These are phyloP conservation scores for Ptychoptera albimana DNA, from an alignment of 2,888 invertebrate genomes.

Conservation along the genomic window DNA sequence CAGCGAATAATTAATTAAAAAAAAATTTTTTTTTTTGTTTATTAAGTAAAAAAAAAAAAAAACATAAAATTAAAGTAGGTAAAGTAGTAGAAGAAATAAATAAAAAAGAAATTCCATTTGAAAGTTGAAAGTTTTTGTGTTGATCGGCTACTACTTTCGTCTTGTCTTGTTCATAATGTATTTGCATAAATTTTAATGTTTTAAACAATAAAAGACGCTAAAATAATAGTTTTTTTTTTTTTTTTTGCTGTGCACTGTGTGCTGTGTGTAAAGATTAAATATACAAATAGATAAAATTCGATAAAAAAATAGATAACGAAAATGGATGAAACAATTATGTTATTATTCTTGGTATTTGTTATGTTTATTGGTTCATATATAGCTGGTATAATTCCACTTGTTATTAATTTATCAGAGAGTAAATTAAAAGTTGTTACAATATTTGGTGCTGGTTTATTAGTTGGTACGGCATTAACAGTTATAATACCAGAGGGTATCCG, in stretches of 20 bases:
- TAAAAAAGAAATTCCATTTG: no score
- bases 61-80: no score
- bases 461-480: slow-evolving; percentile 93
- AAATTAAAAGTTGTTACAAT: slow-evolving; percentile 87
- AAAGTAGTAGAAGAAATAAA: no score
- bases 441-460: slow-evolving; percentile 90
- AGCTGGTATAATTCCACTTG: slow-evolving; percentile 87
- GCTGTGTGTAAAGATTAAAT: background rate
- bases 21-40: no score
- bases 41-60: no score
- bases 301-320: slow-evolving; percentile 11
- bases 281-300: background rate
- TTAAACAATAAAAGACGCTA: no score
- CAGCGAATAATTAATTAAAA: no score
- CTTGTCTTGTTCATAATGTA: no score
- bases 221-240: no score
- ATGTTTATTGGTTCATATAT: slow-evolving; percentile 95
- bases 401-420: slow-evolving; percentile 90
- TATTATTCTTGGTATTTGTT: slow-evolving; percentile 69
- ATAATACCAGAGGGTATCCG: slow-evolving; percentile 99
- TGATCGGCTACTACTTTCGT: no score
- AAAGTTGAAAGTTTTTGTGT: no score
- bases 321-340: slow-evolving; percentile 73
- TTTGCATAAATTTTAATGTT: no score
- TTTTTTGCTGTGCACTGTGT: background rate